These are phyloP conservation scores for Alcis repandata DNA, from an alignment of 2,888 invertebrate genomes.

Conservation along the genomic window DNA sequence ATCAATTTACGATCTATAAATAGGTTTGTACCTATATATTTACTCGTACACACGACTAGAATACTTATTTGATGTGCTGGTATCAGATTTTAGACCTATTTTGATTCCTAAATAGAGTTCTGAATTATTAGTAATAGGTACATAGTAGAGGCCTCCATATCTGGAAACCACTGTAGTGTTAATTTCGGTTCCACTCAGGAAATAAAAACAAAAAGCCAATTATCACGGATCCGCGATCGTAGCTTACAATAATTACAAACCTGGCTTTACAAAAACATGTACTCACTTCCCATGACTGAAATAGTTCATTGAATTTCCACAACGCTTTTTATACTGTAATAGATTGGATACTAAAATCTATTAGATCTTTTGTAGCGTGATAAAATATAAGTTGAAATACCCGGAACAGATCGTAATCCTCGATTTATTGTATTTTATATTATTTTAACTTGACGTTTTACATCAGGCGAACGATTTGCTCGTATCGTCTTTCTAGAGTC, in stretches of 20 bases:
- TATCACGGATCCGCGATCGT: conserved; percentile 69
- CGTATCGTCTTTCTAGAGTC: too few species aligned
- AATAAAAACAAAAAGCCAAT: conserved; percentile 71
- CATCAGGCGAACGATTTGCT: too few species aligned
- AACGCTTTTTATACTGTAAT: conserved; percentile 37
- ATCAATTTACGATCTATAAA: too few species aligned
- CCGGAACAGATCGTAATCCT: neutral
- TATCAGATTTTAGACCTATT: too few species aligned
- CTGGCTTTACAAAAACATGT: conserved; percentile 69
- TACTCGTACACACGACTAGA: too few species aligned
- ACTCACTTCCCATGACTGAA: conserved; percentile 83
- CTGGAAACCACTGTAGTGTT: conserved; percentile 51
- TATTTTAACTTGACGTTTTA: too few species aligned
- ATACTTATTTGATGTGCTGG: too few species aligned
- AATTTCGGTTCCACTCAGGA: conserved; percentile 58
- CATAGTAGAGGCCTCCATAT: conserved; percentile 26
- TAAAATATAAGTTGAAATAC: neutral
- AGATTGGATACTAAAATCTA: conserved; percentile 8
- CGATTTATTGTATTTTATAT: neutral
- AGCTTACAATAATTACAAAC: conserved; percentile 64
- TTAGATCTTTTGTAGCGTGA: conserved; percentile 3
- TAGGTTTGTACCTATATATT: too few species aligned
- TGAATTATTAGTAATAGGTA: neutral
- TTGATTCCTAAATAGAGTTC: too few species aligned
- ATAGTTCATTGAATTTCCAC: conserved; percentile 57